Percentiles rank a stretch among this genome's conserved stretches.
These are phyloP conservation scores for Formica exsecta DNA, from an alignment of 1,140 invertebrate genomes.

Conservation along the genomic window DNA sequence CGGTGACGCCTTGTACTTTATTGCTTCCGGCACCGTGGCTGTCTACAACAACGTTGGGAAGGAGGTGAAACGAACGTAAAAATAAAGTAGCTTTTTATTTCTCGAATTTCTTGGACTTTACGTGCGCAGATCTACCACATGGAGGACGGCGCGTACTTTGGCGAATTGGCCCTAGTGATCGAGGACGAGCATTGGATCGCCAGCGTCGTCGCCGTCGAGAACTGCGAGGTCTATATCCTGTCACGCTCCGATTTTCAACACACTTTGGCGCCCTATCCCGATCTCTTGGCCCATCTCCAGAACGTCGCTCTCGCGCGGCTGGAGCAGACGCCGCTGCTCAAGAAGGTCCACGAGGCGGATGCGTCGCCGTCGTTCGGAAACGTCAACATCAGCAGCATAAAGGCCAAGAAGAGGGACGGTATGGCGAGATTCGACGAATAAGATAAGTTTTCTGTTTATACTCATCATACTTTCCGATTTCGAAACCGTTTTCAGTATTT, in stretches of 20 bases:
- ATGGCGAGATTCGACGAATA: neutral
- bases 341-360: conserved; percentile 39
- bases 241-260: conserved; percentile 85
- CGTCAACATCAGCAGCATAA: conserved; percentile 78
- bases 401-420: conserved; percentile 11
- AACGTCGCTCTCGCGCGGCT: conserved; percentile 77
- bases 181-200: conserved; percentile 86
- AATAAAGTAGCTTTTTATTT: no score
- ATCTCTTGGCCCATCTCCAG: conserved; percentile 77
- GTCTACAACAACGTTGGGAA: conserved; percentile 83
- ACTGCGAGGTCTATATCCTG: conserved; percentile 86
- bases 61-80: conserved; percentile 73
- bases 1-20: conserved; percentile 86
- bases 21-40: conserved; percentile 86
- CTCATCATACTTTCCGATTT: no score
- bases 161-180: conserved; percentile 85
- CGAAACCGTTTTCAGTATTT: neutral
- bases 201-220: conserved; percentile 87
- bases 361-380: conserved; percentile 2
- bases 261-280: conserved; percentile 76
- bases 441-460: neutral
- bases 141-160: conserved; percentile 83
- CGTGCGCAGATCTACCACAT: conserved; percentile 80
- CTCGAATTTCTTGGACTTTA: no score
- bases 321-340: conserved; percentile 67